Base-by-base conservation (phyloP, 2,113 vertebrate genomes). In the Halichoerus grypus region DNA sequence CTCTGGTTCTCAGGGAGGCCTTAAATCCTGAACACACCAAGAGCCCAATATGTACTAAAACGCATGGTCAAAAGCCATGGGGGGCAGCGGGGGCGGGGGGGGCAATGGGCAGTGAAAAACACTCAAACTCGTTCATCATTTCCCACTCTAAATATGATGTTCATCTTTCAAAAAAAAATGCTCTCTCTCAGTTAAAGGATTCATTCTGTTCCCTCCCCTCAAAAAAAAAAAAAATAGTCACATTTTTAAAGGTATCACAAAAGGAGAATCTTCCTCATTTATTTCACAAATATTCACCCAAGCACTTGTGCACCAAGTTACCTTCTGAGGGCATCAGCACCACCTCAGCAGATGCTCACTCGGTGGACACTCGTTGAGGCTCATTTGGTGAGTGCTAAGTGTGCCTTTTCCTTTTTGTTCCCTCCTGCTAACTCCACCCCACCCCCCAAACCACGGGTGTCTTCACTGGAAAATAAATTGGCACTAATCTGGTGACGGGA, bases 401-500 rank as follows among this genome's bases (percentile, higher is more conserved):
- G 57, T 6, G 31, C 42, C 51, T 79, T 84, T 82, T 55, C 33
- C 86, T 85, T 91, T 97, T 82, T 71, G 91, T 82, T 71, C 65
- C 53, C 49, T 82, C 28, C 67, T 49, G 94, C 55, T 72, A 36
- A 92, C 36, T 67, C 49, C 90, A 42, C 28, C 26, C 36, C 86
- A 57, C 39, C 33, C 28, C 86, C 67, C 76, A 89, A 85, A 55
- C 49, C 79, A 36, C 90, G 4, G 72, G 77, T 94, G 93, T 96
- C 95, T 91, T 80, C 93, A 13, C 59, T 97, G 95, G 92, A 96
- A 97, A 97, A 97, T 82, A 97, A 98, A 96, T 15, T 89, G 95
- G 89, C 80, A 53, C 24, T 61, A 61, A 88, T 94, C 74, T 88
- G 77, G 67, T 77, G 81, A 59, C 9, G 42, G 92, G 49, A 49